phyloP scores from a whole-genome alignment of 2,888 invertebrate genomes.

The Drosophila testacea region DNA sequence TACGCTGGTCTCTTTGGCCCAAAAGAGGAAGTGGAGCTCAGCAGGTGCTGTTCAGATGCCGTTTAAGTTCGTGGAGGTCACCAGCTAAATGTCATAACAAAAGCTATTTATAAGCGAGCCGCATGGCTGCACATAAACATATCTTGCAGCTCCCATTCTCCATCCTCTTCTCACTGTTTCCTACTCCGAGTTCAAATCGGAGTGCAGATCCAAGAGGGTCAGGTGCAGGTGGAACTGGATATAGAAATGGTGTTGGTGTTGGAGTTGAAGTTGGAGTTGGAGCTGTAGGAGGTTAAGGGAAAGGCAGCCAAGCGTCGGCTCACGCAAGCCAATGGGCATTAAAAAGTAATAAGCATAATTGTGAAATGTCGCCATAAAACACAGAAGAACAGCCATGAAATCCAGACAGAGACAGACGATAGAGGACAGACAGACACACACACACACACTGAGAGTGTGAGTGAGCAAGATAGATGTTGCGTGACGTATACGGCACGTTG shows the following conservation, averaged over 20 bases:
- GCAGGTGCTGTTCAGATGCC: slow-evolving; percentile 5
- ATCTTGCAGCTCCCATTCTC: background rate
- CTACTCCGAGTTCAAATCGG: slow-evolving; percentile 16
- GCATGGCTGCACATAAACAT: slow-evolving; percentile 57
- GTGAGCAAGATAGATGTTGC: background rate
- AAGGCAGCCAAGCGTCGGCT: slow-evolving; percentile 31
- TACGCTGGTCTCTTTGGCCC: background rate
- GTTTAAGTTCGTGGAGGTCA: slow-evolving; percentile 43
- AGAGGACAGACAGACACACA: background rate
- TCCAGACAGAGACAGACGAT: slow-evolving; percentile 31
- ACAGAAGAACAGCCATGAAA: slow-evolving; percentile 29
- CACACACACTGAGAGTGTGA: too few relatives aligned
- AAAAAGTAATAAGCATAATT: slow-evolving; percentile 78
- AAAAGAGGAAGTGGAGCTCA: background rate
- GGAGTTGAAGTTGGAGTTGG: slow-evolving; percentile 1
- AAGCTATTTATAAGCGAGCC: slow-evolving; percentile 69
- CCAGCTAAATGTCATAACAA: slow-evolving; percentile 76
- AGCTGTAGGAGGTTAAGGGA: slow-evolving; percentile 11
- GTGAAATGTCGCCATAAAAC: slow-evolving; percentile 58
- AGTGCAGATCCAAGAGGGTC: slow-evolving; percentile 7
- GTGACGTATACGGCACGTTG: slow-evolving; percentile 58
- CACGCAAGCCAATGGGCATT: slow-evolving; percentile 59
- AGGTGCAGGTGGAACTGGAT: background rate
- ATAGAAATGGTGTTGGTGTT: background rate
- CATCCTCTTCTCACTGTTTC: background rate